Percentiles rank a stretch among this genome's conserved stretches.
phyloP scores from a whole-genome alignment of 2,113 vertebrate species.

The Bagarius yarrelli region DNA sequence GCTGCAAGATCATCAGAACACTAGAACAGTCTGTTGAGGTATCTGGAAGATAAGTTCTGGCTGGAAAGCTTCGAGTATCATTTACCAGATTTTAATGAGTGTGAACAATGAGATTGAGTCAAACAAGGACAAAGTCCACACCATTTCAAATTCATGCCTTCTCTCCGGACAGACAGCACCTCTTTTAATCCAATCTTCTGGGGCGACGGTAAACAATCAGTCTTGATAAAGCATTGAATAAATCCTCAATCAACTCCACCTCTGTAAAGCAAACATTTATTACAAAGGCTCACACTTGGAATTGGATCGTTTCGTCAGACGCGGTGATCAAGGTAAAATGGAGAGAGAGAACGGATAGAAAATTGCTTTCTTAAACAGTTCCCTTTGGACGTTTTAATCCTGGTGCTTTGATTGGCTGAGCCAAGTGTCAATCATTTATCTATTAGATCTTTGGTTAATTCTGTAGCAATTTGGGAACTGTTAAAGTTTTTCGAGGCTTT shows the following conservation, averaged over 20 bases:
- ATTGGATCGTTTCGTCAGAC: slow-evolving; percentile 63
- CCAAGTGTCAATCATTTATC: background rate
- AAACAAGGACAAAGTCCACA: too few species aligned
- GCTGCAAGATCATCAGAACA: background rate
- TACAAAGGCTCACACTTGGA: slow-evolving; percentile 61
- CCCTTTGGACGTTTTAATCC: slow-evolving; percentile 1
- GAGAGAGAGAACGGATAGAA: background rate
- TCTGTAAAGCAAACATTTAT: slow-evolving; percentile 67
- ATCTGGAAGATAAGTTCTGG: slow-evolving; percentile 1
- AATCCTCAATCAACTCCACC: slow-evolving; percentile 74
- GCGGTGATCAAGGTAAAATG: slow-evolving; percentile 29
- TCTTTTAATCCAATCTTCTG: slow-evolving; percentile 68
- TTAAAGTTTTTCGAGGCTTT: background rate
- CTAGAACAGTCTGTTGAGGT: background rate
- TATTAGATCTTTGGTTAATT: background rate
- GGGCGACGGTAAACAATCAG: slow-evolving; percentile 74
- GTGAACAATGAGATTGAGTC: background rate
- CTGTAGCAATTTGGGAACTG: background rate
- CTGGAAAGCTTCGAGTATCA: background rate
- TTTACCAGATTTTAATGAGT: slow-evolving; percentile 12
- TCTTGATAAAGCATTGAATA: slow-evolving; percentile 72
- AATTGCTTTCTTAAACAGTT: slow-evolving; percentile 6
- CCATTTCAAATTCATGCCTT: slow-evolving; percentile 12
- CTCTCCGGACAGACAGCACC: slow-evolving; percentile 60
- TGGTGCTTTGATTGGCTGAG: background rate